A percentile compares a stretch with the other conserved stretches of the same genome.
phyloP scores from a whole-genome alignment of 2,888 invertebrate genomes.

The Andrena bicolor region DNA sequence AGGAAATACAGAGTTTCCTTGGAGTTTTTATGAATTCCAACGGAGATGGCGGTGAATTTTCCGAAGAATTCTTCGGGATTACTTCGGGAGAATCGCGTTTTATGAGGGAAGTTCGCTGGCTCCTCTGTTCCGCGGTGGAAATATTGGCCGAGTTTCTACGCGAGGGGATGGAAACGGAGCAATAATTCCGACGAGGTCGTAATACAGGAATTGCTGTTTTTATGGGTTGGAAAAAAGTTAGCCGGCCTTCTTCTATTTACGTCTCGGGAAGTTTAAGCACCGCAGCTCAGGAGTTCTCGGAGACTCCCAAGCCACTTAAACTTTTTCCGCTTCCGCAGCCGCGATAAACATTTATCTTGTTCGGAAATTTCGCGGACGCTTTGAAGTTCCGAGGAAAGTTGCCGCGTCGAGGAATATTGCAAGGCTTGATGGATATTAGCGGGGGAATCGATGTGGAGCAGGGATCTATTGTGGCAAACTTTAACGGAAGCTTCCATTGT shows the following conservation, averaged over 20 bases:
- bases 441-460: background rate
- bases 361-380: conserved; percentile 39
- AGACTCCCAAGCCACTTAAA: conserved; percentile 39
- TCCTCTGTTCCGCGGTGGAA: background rate
- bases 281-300: conserved; percentile 1
- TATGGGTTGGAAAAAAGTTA: conserved; percentile 33
- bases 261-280: conserved; percentile 36
- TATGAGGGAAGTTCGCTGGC: background rate
- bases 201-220: conserved; percentile 40
- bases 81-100: background rate
- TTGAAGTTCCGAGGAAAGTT: conserved; percentile 3
- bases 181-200: conserved; percentile 42
- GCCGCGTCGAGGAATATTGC: background rate
- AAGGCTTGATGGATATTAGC: background rate
- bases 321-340: conserved; percentile 42
- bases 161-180: conserved; percentile 1
- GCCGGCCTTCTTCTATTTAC: conserved; percentile 47
- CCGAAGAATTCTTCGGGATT: background rate
- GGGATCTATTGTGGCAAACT: background rate
- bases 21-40: background rate
- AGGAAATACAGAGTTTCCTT: background rate
- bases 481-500: background rate
- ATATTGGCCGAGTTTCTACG: conserved; percentile 33
- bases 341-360: conserved; percentile 58
- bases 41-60: background rate